Conservation (phyloP, 2,797 vertebrate species). For the Cirrhinus molitorella region DNA sequence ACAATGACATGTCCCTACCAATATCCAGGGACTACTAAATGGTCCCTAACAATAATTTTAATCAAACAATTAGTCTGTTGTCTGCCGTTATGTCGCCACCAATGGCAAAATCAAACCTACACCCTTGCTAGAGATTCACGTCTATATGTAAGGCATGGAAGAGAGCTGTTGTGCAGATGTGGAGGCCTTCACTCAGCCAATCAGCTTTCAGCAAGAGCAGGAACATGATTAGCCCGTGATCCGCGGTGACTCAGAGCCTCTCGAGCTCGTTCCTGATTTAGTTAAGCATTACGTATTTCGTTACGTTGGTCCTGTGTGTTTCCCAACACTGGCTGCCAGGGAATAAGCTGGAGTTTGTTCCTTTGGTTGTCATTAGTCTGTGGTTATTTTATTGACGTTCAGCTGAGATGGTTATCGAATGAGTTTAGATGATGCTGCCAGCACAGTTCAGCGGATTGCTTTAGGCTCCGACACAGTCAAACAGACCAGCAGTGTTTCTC, state of each 20-base stretch:
- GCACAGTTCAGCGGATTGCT: not conserved
- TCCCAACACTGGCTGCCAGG: not conserved
- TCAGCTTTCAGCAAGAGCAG: slow-evolving; percentile 56
- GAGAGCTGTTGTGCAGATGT: slow-evolving; percentile 77
- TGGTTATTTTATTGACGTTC: slow-evolving; percentile 8
- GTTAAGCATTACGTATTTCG: slow-evolving; percentile 8
- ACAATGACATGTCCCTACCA: no score
- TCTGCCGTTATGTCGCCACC: no score
- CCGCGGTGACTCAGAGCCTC: slow-evolving; percentile 48
- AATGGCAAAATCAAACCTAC: no score
- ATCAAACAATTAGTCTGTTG: no score
- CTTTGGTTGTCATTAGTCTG: slow-evolving; percentile 15
- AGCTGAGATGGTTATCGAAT: slow-evolving; percentile 43
- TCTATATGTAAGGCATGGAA: slow-evolving; percentile 60
- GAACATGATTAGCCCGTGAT: slow-evolving; percentile 62
- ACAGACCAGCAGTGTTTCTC: slow-evolving; percentile 57
- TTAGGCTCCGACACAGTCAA: not conserved
- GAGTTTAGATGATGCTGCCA: slow-evolving; percentile 4
- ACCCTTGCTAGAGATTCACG: slow-evolving; percentile 60
- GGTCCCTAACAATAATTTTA: no score
- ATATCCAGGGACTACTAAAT: no score
- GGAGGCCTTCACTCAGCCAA: slow-evolving; percentile 62
- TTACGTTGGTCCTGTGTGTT: slow-evolving; percentile 17
- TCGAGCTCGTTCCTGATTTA: slow-evolving; percentile 6
- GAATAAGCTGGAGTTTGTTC: slow-evolving; percentile 8